phyloP scores from a whole-genome alignment of 2,888 invertebrate genomes.

The Endomychus coccineus region DNA sequence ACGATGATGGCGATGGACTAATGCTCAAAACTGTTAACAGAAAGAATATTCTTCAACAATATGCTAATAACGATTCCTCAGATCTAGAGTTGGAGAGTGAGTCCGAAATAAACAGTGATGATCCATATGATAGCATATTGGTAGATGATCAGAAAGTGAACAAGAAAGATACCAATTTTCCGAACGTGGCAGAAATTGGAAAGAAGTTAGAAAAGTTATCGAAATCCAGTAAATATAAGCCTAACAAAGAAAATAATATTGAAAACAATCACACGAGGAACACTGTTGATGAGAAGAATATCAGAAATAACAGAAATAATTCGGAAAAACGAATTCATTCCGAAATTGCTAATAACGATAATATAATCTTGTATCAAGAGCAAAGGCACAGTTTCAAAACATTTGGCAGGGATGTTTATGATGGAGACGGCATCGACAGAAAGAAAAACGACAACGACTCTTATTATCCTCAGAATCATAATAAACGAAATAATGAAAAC shows the following conservation, averaged over 20 bases:
- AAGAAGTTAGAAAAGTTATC: constrained; percentile 43
- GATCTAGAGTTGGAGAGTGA: constrained; percentile 56
- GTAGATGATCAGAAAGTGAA: constrained; percentile 59
- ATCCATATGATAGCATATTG: constrained; percentile 74
- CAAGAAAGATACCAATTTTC: constrained; percentile 37
- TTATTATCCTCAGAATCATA: constrained; percentile 31
- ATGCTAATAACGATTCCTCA: constrained; percentile 51
- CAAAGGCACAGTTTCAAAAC: constrained; percentile 37
- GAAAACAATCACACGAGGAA: constrained; percentile 25
- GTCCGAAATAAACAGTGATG: constrained; percentile 62
- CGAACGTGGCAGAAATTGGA: constrained; percentile 45
- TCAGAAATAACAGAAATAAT: constrained; percentile 28
- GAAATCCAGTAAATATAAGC: constrained; percentile 40
- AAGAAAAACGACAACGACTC: constrained; percentile 28
- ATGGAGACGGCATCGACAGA: constrained; percentile 2
- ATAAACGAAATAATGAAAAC: constrained; percentile 20
- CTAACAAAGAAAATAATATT: constrained; percentile 31
- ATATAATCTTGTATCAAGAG: constrained; percentile 34
- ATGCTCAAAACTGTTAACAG: constrained; percentile 66
- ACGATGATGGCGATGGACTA: constrained; percentile 59
- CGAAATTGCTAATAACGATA: constrained; percentile 27
- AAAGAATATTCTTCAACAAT: constrained; percentile 65
- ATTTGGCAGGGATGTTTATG: constrained; percentile 35
- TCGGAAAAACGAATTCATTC: constrained; percentile 27
- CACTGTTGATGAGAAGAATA: constrained; percentile 30